These are phyloP conservation scores for Prenolepis imparis DNA, from an alignment of 2,888 invertebrate species.

Conservation along the genomic window DNA sequence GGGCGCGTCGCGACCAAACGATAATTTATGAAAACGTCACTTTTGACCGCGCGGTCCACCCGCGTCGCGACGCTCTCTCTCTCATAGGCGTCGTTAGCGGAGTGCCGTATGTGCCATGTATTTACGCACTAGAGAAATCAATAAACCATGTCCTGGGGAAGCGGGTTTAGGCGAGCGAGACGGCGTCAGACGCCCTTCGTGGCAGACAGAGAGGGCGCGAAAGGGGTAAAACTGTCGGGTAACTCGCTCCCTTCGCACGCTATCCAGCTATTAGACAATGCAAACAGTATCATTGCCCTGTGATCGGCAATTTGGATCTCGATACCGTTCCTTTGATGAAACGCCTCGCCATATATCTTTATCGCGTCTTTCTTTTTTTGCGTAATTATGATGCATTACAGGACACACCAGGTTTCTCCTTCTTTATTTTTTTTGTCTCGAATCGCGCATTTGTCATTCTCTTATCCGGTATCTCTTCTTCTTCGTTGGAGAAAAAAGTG, in stretches of 20 bases:
- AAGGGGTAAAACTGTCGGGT: slow-evolving; percentile 60
- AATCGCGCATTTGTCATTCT: background rate
- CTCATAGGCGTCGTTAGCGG: slow-evolving; percentile 74
- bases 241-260: slow-evolving; percentile 73
- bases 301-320: slow-evolving; percentile 61
- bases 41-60: slow-evolving; percentile 51
- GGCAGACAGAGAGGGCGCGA: slow-evolving; percentile 47
- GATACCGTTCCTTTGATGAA: slow-evolving; percentile 1
- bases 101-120: slow-evolving; percentile 69
- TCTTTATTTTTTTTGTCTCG: background rate
- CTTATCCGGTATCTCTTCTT: background rate
- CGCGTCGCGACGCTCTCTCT: slow-evolving; percentile 63
- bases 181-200: slow-evolving; percentile 65
- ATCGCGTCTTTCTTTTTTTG: background rate
- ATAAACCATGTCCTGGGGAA: slow-evolving; percentile 78
- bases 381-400: slow-evolving; percentile 8
- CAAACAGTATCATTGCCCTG: slow-evolving; percentile 70
- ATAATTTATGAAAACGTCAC: slow-evolving; percentile 67
- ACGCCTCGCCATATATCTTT: slow-evolving; percentile 42
- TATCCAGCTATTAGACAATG: slow-evolving; percentile 77
- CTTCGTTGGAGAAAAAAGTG: background rate
- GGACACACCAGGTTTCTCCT: background rate
- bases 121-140: slow-evolving; percentile 79
- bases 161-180: slow-evolving; percentile 69
- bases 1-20: slow-evolving; percentile 36